These are phyloP conservation scores for Anguilla rostrata DNA, from an alignment of 2,113 vertebrate genomes.

Conservation along the genomic window DNA sequence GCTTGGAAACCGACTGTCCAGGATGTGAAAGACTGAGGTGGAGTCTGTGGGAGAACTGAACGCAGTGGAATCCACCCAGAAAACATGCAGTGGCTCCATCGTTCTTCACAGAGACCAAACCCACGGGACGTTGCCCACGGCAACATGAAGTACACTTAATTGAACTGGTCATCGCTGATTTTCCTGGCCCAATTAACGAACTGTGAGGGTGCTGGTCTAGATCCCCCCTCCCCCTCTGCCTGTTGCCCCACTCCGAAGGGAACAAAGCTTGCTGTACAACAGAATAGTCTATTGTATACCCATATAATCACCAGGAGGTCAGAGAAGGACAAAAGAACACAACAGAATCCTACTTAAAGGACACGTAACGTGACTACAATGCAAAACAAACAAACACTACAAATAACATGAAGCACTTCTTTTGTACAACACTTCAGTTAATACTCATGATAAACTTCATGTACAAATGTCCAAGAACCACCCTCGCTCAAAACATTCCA, in stretches of 20 bases:
- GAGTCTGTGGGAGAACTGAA: not conserved
- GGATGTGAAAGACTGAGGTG: not conserved
- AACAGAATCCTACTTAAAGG: not conserved
- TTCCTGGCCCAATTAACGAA: not conserved
- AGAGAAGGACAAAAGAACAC: not conserved
- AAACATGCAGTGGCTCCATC: not conserved
- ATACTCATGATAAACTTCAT: not conserved
- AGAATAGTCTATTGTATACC: slow-evolving; percentile 3
- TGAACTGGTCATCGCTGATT: not conserved
- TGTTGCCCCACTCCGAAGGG: not conserved
- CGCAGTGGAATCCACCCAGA: not conserved
- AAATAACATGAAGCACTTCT: not conserved
- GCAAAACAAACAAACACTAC: not conserved
- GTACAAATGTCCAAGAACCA: too few relatives aligned
- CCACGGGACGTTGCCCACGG: not conserved
- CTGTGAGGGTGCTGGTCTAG: not conserved
- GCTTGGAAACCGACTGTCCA: not conserved
- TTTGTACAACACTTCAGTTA: not conserved
- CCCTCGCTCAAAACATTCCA: too few relatives aligned
- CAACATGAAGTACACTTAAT: not conserved
- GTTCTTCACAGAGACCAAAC: not conserved
- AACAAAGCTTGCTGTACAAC: not conserved
- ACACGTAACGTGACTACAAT: not conserved
- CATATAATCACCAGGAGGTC: not conserved
- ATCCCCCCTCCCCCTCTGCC: not conserved